A percentile compares a stretch with the other conserved stretches of the same genome.
Conservation (phyloP, 2,113 vertebrate species). For the Chamaetylas fuelleborni region DNA sequence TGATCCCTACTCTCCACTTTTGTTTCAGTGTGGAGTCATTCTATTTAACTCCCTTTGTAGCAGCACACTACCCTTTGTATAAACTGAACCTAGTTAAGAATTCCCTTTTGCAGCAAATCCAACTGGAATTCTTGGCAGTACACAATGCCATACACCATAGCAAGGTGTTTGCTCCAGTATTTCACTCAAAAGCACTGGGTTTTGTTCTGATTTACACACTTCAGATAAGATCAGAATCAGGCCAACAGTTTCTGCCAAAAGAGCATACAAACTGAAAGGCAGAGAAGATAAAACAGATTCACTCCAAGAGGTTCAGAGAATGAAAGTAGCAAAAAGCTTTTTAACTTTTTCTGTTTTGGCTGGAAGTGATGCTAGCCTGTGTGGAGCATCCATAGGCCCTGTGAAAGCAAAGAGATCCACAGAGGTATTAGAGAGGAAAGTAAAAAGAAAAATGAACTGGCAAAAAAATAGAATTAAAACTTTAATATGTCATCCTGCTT, state of each 20-base stretch:
- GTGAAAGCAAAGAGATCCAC: neutral
- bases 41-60: constrained; percentile 32
- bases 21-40: constrained; percentile 30
- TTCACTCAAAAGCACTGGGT: constrained; percentile 2
- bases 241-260: constrained; percentile 41
- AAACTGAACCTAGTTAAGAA: constrained; percentile 47
- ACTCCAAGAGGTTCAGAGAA: constrained; percentile 31
- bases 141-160: neutral
- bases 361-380: neutral
- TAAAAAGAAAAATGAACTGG: neutral
- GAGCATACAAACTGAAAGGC: constrained; percentile 37
- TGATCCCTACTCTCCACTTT: neutral
- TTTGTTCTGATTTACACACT: constrained; percentile 50
- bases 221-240: constrained; percentile 48
- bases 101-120: constrained; percentile 18
- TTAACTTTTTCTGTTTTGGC: constrained; percentile 13
- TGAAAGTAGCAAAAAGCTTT: constrained; percentile 22
- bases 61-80: constrained; percentile 19
- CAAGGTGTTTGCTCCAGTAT: constrained; percentile 21
- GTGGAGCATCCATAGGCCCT: neutral
- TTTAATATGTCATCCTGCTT: neutral
- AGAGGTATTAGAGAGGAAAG: neutral
- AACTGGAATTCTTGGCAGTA: constrained; percentile 15
- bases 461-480: neutral
- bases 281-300: constrained; percentile 43